A percentile compares a stretch with the other conserved stretches of the same genome.
phyloP scores from a whole-genome alignment of 2,888 invertebrate genomes.

The Bimastos eiseni region DNA sequence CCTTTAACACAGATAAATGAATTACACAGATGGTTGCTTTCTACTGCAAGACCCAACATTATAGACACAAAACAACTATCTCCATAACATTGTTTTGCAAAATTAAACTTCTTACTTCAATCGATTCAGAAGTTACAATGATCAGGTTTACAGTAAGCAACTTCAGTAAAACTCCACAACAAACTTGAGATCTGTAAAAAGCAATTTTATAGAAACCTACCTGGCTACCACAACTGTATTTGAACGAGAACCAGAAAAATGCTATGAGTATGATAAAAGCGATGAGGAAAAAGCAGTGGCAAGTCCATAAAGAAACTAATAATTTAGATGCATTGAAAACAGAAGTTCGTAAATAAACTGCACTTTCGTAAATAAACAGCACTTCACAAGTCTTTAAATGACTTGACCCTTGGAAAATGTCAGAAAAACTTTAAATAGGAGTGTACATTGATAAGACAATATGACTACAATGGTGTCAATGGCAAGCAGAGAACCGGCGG shows the following conservation, averaged over 20 bases:
- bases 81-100: neutral
- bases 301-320: neutral
- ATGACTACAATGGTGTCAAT: neutral
- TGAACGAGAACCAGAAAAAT: neutral
- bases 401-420: neutral
- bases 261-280: neutral
- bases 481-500: neutral
- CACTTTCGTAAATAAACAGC: neutral
- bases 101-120: neutral
- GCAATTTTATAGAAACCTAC: neutral
- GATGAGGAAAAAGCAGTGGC: neutral
- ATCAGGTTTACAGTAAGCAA: neutral
- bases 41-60: neutral
- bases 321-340: neutral
- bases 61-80: neutral
- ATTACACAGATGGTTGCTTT: neutral
- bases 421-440: neutral
- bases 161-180: neutral
- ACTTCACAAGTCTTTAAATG: neutral
- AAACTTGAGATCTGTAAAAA: conserved; percentile 13
- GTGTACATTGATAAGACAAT: neutral
- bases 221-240: neutral
- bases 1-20: neutral
- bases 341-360: neutral
- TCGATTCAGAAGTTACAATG: no score